Evolutionary conservation across 2,113 vertebrate genomes (phyloP), one percentile per base, ranked within the genome.

Genomic region (Ovis canadensis): DNA sequence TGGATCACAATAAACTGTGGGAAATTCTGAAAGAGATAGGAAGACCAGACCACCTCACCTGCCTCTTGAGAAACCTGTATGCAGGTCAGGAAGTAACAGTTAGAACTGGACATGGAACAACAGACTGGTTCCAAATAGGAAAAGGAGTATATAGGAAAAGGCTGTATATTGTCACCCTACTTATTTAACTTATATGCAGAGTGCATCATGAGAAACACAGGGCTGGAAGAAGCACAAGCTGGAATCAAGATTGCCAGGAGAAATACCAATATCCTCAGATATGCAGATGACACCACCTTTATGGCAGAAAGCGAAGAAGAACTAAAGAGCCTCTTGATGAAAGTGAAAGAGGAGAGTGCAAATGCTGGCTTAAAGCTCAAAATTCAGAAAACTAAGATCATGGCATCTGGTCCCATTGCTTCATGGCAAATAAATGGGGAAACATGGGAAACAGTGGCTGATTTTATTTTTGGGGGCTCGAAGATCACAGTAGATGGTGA

Each of bases 241-340:
- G 17, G 64, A 67, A 67, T 67, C 64, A 36, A 67, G 33, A 67
- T 67, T 67, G 17, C 64, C 3, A 4, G 33, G 64, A 21, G 64
- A 67, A 67, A 67, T 67, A 67, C 1, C 64, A 67, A 36, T 67
- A 67, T 36, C 64, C 8, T 71, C 64, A 71, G n/a, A 71, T 21
- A 71, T 71, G 8, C 64, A 71, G 17, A 11, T 67, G 17, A 71
- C 17, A 71, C 17, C 4, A 71, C n/a, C 2, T 2, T 71, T 36
- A 36, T 11, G 64, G 33, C 17, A 67, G 64, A 67, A 67, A 67
- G 17, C 0, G 0, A 36, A 36, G 0, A 36, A 36, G 33, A 67
- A 67, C 64, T 67, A 67, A 67, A 21, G 17, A 67, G 17, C 4
- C 17, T 21, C 33, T 67, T 36, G 33, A 36, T 67, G 64, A 67